Evolutionary conservation across 1,140 invertebrate species (phyloP), one percentile per base, ranked within the genome.

Genomic region (Mylabris phalerata): DNA sequence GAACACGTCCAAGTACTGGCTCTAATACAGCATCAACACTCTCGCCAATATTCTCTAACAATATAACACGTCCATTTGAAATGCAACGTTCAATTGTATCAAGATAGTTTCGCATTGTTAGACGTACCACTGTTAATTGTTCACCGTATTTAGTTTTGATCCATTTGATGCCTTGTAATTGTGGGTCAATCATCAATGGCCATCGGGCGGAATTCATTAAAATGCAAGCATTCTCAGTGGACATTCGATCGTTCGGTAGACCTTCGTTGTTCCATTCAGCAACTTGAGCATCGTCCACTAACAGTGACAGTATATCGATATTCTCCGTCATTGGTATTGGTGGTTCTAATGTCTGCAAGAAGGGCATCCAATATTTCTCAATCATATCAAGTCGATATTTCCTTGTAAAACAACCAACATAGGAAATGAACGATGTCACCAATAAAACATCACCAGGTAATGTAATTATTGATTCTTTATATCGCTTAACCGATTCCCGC

Each of bases 191-290:
- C 80, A 97, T 93, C 0, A 98, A 76, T 0, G 94, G 93, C 92
- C 94, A 97, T 43, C 94, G 79, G 44, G 91, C 84, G 0, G 92
- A 93, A 73, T 90, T 92, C 2, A 85, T 87, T 10, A 97, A 77
- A 64, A 98, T 95, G 4, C 89, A 92, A 4, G 94, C 95, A 75
- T 98, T 98, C 77, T 97, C 94, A 0, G 90, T 84, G 4, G 93
- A 96, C 91, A 96, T 95, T 47, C 86, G 79, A 73, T 97, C 95
- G 54, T 84, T 88, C 3, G 95, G 94, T 45, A 98, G 73, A 3
- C 93, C 92, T 75, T 94, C 90, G 72, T 98, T 97, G 68, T 95
- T 95, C 94, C 95, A 98, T 32, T 83, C 76, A 0, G 94, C 94
- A 56, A 97, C 86, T 74, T 87, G 84, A 2, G 93, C 92, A 77